Evolutionary conservation across 2,888 invertebrate species (phyloP).

Genomic region (Euclidia mi): DNA sequence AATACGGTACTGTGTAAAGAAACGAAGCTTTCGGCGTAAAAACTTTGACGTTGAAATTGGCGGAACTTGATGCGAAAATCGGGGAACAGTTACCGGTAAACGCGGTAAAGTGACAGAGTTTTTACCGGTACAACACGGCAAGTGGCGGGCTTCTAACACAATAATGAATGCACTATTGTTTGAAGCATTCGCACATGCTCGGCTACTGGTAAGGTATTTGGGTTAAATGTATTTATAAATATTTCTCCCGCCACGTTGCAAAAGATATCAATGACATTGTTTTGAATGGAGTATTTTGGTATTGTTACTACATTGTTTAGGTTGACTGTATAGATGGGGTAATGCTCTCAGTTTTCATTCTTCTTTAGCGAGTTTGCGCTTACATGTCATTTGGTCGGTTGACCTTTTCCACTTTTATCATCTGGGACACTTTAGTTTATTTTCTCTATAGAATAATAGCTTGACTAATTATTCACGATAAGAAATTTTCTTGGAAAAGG

Average conservation of each 20-base stretch:
- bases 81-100: constrained; percentile 36
- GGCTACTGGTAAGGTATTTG: constrained; percentile 14
- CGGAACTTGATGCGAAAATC: constrained; percentile 46
- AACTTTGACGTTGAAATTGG: constrained; percentile 63
- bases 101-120: constrained; percentile 46
- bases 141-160: constrained; percentile 47
- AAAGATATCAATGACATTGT: too few relatives aligned
- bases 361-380: too few relatives aligned
- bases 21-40: constrained; percentile 42
- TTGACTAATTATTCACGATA: too few relatives aligned
- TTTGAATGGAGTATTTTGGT: too few relatives aligned
- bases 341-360: too few relatives aligned
- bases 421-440: too few relatives aligned
- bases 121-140: constrained; percentile 45
- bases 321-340: too few relatives aligned
- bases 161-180: constrained; percentile 70
- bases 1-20: constrained; percentile 50
- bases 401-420: too few relatives aligned
- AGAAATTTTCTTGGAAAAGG: too few relatives aligned
- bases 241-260: background rate
- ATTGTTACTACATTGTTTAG: too few relatives aligned
- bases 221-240: constrained; percentile 2
- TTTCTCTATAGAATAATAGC: too few relatives aligned
- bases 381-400: too few relatives aligned
- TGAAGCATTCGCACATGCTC: constrained; percentile 42